Base-by-base conservation (phyloP, 2,797 vertebrate genomes). In the Cyclura pinguis region DNA sequence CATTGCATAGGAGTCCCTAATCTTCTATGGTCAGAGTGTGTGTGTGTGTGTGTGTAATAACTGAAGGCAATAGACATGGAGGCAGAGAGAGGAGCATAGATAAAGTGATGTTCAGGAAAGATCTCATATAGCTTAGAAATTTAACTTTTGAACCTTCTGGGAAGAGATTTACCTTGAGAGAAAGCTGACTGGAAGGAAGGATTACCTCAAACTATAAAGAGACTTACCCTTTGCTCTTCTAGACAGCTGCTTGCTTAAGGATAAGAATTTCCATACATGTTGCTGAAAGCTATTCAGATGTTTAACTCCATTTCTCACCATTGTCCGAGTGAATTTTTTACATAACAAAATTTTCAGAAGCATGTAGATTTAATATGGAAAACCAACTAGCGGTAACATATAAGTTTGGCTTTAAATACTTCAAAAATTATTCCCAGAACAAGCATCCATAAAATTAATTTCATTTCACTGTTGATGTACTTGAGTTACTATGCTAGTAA, bases 1-100 rank as follows among this genome's bases (percentile, higher is more conserved):
- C 86, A 2, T 83, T 93, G 82, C 89, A 92, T 83, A 89, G 2
- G 24, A 81, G 82, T 10, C 12, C 57, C 89, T 91, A 90, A 92
- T 91, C 32, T 18, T 89, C 86, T 90, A 38, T 91, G 27, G 0
- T 91, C 42, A 4, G 42, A 47, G 42, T 47, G 42, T 47, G 42
- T 47, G 42, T 47, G 42, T 42, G 42, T 42, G 42, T 47, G 42
- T 47, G 42, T 89, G 87, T 16, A 93, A 94, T 42, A 16, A 92
- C 91, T 3, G 89, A 94, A 87, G 22, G 24, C 83, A 52, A 74
- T 91, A 94, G 52, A 77, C 59, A 80, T 52, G 57, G 0, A 38
- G 0, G 57, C 27, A 89, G 81, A 32, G 91, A 59, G 6, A 72
- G 64, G 72, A 80, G 29, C 82, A 84, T 91, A 83, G 85, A 32